phyloP scores from a whole-genome alignment of 2,113 vertebrate genomes.

The Seriola rivoliana region DNA sequence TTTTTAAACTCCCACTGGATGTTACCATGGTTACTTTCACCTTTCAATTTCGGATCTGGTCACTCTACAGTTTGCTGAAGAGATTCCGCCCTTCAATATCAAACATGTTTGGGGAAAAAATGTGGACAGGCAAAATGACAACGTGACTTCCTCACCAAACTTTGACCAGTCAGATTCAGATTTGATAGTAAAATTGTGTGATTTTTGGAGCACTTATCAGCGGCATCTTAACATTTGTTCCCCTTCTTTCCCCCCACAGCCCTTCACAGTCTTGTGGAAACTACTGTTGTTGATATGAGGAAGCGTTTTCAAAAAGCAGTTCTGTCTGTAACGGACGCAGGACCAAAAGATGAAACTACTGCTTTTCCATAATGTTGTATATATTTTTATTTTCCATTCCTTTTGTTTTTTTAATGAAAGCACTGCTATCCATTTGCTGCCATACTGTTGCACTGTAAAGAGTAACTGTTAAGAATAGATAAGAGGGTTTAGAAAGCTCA shows the following conservation, averaged over 20 bases:
- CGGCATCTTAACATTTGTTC: constrained; percentile 49
- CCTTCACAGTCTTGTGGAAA: constrained; percentile 67
- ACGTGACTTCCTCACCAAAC: neutral
- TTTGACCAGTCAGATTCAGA: neutral
- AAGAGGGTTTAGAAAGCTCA: constrained; percentile 71
- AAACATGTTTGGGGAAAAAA: neutral
- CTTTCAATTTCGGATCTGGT: neutral
- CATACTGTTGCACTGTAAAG: constrained; percentile 83
- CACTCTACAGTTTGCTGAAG: neutral
- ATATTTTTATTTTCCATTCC: constrained; percentile 82
- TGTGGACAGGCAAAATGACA: neutral
- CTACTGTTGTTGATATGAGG: constrained; percentile 76
- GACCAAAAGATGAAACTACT: constrained; percentile 82
- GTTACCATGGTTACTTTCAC: neutral
- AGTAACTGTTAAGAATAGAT: constrained; percentile 75
- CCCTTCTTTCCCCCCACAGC: constrained; percentile 51
- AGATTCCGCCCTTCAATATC: neutral
- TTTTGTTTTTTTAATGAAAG: constrained; percentile 71
- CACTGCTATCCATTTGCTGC: constrained; percentile 85
- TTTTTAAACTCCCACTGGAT: constrained; percentile 17
- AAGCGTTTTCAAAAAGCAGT: constrained; percentile 76
- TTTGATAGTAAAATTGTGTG: neutral
- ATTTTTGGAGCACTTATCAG: neutral
- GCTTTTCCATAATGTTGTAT: constrained; percentile 77
- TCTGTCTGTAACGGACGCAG: constrained; percentile 71